Evolutionary conservation across 2,888 invertebrate species (phyloP).

Genomic region (Drosophila atroscutellata): DNA sequence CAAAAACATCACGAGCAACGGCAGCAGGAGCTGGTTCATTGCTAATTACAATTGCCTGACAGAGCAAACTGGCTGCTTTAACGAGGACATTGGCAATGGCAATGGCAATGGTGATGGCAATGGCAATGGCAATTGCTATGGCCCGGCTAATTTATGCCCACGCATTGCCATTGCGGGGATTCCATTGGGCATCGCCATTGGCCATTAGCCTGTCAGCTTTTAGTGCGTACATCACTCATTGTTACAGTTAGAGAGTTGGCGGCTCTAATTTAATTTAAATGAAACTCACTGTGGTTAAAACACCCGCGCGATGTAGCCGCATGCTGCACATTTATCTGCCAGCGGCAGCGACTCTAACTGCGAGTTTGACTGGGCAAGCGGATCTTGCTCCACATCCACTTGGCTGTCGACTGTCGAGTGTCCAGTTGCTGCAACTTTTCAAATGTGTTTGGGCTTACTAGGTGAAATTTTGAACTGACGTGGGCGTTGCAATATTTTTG

Average conservation of each 20-base stretch:
- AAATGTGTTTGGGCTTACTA: slow-evolving; percentile 53
- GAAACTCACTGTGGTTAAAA: slow-evolving; percentile 57
- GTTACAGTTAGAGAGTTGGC: slow-evolving; percentile 79
- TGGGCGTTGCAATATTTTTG: slow-evolving; percentile 72
- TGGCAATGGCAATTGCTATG: slow-evolving; percentile 3
- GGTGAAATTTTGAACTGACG: slow-evolving; percentile 71
- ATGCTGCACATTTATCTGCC: slow-evolving; percentile 67
- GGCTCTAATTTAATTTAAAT: slow-evolving; percentile 80
- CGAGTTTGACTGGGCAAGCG: slow-evolving; percentile 49
- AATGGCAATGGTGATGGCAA: not conserved
- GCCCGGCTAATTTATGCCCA: slow-evolving; percentile 66
- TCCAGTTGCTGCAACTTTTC: slow-evolving; percentile 51
- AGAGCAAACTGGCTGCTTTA: slow-evolving; percentile 38
- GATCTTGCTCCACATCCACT: slow-evolving; percentile 68
- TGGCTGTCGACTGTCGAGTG: slow-evolving; percentile 35
- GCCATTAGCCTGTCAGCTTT: slow-evolving; percentile 65
- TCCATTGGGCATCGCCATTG: slow-evolving; percentile 36
- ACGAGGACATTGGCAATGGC: slow-evolving; percentile 50
- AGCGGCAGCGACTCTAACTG: slow-evolving; percentile 37
- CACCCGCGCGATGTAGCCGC: slow-evolving; percentile 64
- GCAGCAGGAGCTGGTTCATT: slow-evolving; percentile 15
- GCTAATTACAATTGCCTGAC: slow-evolving; percentile 64
- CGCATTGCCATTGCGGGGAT: slow-evolving; percentile 50
- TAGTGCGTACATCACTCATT: slow-evolving; percentile 79
- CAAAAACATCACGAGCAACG: slow-evolving; percentile 4